These are phyloP conservation scores for Pheosia tremula DNA, from an alignment of 2,888 invertebrate species.

Conservation along the genomic window DNA sequence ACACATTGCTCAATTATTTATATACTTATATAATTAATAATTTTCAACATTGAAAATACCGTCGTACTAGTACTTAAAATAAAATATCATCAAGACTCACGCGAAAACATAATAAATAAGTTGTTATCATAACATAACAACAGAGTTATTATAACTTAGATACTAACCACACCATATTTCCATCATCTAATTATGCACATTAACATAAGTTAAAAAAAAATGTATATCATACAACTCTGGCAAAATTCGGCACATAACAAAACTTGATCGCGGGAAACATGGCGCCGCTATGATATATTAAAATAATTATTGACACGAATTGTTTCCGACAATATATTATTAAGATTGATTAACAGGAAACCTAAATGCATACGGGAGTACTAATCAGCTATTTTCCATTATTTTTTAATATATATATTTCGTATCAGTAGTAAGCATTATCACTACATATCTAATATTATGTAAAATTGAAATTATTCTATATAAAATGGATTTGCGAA, in stretches of 20 bases:
- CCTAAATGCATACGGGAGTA: constrained; percentile 72
- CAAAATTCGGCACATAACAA: constrained; percentile 55
- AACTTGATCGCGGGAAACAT: constrained; percentile 56
- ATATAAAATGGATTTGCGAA: too few species aligned
- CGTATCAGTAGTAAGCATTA: constrained; percentile 68
- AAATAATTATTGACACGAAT: constrained; percentile 44
- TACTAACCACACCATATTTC: constrained; percentile 51
- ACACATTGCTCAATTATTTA: constrained; percentile 60
- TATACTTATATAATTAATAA: constrained; percentile 26
- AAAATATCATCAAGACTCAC: constrained; percentile 46
- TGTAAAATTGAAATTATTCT: constrained; percentile 41
- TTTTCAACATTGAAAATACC: constrained; percentile 36
- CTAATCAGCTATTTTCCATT: constrained; percentile 62
- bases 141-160: constrained; percentile 56
- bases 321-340: constrained; percentile 51
- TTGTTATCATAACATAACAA: constrained; percentile 1
- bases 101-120: constrained; percentile 52
- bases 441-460: constrained; percentile 52
- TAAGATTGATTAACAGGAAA: constrained; percentile 57
- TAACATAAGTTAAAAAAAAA: constrained; percentile 36
- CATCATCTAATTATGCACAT: constrained; percentile 42
- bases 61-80: constrained; percentile 39
- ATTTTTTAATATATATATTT: constrained; percentile 54
- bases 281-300: constrained; percentile 55
- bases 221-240: constrained; percentile 45